Conservation (phyloP, 1,140 invertebrate genomes). For the Drosophila ananassae region DNA sequence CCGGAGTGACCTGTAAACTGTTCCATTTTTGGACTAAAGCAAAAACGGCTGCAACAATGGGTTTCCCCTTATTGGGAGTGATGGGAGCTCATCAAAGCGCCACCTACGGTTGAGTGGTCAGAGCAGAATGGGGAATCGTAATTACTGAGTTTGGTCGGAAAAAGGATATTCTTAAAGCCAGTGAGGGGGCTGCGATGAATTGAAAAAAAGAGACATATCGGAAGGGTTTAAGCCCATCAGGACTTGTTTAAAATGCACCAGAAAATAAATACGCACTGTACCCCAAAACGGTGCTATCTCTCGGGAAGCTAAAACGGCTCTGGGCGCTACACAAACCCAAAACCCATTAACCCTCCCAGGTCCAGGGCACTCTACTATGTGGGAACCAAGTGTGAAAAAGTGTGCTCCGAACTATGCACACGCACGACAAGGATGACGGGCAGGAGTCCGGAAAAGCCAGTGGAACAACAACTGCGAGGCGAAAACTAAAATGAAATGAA, state of each 20-base stretch:
- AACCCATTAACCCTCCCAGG: constrained; percentile 16
- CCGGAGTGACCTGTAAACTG: constrained; percentile 46
- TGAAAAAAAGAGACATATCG: too few species aligned
- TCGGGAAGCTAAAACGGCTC: too few species aligned
- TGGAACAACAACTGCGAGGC: constrained; percentile 38
- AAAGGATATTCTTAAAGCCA: not conserved
- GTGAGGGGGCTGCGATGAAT: too few species aligned
- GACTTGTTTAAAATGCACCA: too few species aligned
- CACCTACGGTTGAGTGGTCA: constrained; percentile 33
- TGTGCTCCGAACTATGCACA: constrained; percentile 71
- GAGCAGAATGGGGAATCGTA: constrained; percentile 4
- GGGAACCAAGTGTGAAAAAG: constrained; percentile 68
- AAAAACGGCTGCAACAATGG: constrained; percentile 12
- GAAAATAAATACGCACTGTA: not conserved
- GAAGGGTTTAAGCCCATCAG: too few species aligned
- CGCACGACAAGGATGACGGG: constrained; percentile 48
- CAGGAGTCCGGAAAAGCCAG: constrained; percentile 10
- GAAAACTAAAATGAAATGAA: constrained; percentile 80
- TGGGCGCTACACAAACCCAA: too few species aligned
- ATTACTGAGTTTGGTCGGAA: not conserved
- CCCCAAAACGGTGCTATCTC: too few species aligned
- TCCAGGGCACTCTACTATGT: constrained; percentile 19
- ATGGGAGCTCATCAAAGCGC: constrained; percentile 34
- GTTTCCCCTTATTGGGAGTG: not conserved
- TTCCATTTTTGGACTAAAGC: constrained; percentile 8